Evolutionary conservation across 2,113 vertebrate species (phyloP).

Genomic region (Epinephelus moara): DNA sequence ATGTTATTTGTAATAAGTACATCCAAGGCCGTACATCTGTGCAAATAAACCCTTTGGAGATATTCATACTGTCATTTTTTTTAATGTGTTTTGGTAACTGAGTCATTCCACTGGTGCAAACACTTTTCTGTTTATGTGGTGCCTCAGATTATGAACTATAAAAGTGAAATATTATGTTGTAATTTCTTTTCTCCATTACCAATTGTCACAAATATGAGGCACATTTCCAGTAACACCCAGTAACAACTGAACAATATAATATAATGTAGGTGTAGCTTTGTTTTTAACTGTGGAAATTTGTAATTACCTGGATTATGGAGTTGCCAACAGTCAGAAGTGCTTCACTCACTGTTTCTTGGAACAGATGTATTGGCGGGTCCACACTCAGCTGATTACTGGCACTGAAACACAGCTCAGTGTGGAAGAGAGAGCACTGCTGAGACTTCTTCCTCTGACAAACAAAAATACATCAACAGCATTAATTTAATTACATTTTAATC

Average conservation of each 20-base stretch:
- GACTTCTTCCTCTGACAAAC: constrained; percentile 60
- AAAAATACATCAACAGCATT: not conserved
- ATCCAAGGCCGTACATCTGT: not conserved
- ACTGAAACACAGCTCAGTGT: constrained; percentile 78
- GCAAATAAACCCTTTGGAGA: not conserved
- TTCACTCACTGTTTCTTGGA: constrained; percentile 75
- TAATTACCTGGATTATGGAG: constrained; percentile 80
- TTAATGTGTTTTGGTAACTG: no score
- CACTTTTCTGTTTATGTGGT: not conserved
- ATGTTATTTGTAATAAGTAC: not conserved
- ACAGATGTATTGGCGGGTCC: constrained; percentile 74
- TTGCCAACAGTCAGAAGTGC: constrained; percentile 65
- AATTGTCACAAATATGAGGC: not conserved
- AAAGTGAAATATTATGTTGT: not conserved
- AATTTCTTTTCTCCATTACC: not conserved
- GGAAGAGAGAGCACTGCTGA: constrained; percentile 71
- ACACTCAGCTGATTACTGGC: constrained; percentile 65
- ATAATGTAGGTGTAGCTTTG: not conserved
- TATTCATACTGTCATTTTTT: not conserved
- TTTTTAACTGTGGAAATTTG: not conserved
- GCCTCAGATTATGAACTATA: no score
- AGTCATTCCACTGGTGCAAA: not conserved
- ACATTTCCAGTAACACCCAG: not conserved
- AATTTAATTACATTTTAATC: not conserved
- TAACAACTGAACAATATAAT: no score